Evolutionary conservation across 2,888 invertebrate species (phyloP), one percentile per base, ranked within the genome.

Genomic region (Polydrusus pterygomalis): DNA sequence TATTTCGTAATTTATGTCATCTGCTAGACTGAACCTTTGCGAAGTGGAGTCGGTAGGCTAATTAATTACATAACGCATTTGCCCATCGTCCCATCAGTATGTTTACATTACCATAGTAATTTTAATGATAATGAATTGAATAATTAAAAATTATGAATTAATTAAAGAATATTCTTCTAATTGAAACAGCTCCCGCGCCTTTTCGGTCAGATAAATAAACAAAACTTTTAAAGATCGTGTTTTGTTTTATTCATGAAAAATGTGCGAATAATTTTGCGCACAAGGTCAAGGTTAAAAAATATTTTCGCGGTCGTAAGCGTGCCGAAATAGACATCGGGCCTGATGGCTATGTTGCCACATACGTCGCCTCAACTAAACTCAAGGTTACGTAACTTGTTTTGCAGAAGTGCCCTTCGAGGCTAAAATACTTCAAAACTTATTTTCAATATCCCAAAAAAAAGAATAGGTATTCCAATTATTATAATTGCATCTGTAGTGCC

Each of bases 241-340:
- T 51, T 68, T 68, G 54, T 54, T 54, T 54, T 54, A 54, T 54
- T 54, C 54, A 54, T 54, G 54, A 54, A 54, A 54, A 54, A 30
- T 30, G 13, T 30, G 54, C 54, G 54, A 54, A 54, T 54, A 30
- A 54, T 30, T 25, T 54, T n/a, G 20, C 25, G 25, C 68, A 68
- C 54, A 68, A 68, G 68, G 68, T 54, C 68, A 68, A 68, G 68
- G 68, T 54, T 54, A 54, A 54, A 54, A 54, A 54, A 25, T 54
- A n/a, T 54, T 54, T 54, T 54, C 8, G n/a, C n/a, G 13, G n/a
- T 30, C 25, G 54, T 54, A 54, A 54, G 13, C 34, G 20, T n/a
- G 54, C 54, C 25, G 54, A 54, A 54, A 54, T 54, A 30, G n/a
- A 30, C 13, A n/a, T n/a, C n/a, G n/a, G 25, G n/a, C 30, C n/a